These are phyloP conservation scores for Ceyx cyanopectus DNA, from an alignment of 2,113 vertebrate species.

Conservation along the genomic window DNA sequence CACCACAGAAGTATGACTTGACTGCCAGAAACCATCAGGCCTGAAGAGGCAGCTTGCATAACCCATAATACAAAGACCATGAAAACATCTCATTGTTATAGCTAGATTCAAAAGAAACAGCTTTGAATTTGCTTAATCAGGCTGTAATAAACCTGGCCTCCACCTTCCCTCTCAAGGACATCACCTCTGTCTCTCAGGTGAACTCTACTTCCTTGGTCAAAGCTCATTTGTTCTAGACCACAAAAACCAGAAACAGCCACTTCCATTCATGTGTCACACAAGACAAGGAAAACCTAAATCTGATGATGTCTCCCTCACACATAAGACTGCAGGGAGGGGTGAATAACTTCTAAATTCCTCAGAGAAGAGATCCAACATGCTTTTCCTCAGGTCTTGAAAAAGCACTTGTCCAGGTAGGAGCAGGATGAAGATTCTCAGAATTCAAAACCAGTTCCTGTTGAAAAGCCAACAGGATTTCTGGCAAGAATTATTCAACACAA, in stretches of 20 bases:
- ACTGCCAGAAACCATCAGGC: neutral
- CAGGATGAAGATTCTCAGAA: neutral
- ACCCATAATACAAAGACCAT: neutral
- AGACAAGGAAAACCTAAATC: neutral
- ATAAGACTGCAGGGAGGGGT: neutral
- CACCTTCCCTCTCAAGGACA: neutral
- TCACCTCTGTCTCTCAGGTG: neutral
- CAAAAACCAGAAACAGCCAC: neutral
- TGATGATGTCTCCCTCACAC: rapidly evolving
- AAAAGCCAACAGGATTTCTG: neutral
- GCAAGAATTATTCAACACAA: neutral
- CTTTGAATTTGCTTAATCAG: neutral
- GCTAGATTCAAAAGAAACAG: neutral
- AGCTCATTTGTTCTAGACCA: neutral
- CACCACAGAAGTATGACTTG: neutral
- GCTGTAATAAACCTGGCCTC: neutral
- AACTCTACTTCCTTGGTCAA: neutral
- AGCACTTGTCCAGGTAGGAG: neutral
- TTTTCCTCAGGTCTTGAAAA: neutral
- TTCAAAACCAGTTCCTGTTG: neutral
- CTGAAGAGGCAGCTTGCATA: neutral
- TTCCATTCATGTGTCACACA: neutral
- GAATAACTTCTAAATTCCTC: neutral
- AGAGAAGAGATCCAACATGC: neutral
- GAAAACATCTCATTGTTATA: neutral